Evolutionary conservation across 2,113 vertebrate species (phyloP).

Genomic region (Gasterosteus aculeatus): DNA sequence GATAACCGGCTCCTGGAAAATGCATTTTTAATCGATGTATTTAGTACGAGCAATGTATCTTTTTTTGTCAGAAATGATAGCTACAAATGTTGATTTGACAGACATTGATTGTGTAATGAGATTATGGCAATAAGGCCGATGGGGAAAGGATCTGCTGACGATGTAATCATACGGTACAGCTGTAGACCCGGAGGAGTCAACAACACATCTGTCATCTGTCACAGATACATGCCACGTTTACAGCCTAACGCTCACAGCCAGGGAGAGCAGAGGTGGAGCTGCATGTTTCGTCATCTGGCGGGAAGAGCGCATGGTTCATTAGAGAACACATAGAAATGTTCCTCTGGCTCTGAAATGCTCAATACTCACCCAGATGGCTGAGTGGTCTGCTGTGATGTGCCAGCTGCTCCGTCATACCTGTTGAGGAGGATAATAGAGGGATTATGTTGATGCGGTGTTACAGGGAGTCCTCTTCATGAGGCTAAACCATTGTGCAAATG

Average conservation of each 20-base stretch:
- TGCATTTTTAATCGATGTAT: too few species aligned
- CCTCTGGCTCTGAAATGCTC: rapidly evolving
- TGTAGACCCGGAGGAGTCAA: background rate
- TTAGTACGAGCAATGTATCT: too few species aligned
- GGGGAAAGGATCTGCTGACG: too few species aligned
- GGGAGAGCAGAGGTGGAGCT: constrained; percentile 1
- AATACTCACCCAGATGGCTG: constrained; percentile 31
- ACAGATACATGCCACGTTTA: background rate
- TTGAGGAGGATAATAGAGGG: background rate
- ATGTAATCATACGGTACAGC: background rate
- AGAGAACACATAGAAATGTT: background rate
- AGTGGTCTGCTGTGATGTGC: background rate
- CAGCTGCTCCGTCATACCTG: constrained; percentile 30
- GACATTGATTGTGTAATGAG: too few species aligned
- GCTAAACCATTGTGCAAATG: background rate
- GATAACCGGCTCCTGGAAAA: too few species aligned
- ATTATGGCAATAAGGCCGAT: too few species aligned
- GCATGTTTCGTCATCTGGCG: constrained; percentile 47
- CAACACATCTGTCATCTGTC: too few species aligned
- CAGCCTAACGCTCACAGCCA: constrained; percentile 17
- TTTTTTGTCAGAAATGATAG: too few species aligned
- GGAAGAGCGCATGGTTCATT: background rate
- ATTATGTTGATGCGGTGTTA: background rate
- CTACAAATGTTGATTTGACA: too few species aligned
- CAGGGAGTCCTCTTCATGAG: background rate